These are phyloP conservation scores for Myodes glareolus DNA, from an alignment of 2,113 vertebrate species.

Conservation along the genomic window DNA sequence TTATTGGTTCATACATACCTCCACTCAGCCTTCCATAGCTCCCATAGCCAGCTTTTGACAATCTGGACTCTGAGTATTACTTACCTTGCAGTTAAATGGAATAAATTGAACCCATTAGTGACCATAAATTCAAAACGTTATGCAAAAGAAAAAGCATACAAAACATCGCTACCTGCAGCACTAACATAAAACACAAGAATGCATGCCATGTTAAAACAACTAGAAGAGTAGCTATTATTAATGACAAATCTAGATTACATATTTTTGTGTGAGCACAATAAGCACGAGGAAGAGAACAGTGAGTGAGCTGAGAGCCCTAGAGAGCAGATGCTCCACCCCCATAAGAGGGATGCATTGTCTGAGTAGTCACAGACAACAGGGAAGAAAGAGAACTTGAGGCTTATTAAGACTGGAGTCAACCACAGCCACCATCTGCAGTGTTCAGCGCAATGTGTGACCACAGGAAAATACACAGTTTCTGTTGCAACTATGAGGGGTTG, in stretches of 20 bases:
- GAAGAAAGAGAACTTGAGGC: not conserved
- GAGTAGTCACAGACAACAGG: too few relatives aligned
- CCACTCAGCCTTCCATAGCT: not conserved
- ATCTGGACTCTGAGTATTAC: not conserved
- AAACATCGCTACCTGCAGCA: not conserved
- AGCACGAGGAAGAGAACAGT: not conserved
- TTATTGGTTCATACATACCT: not conserved
- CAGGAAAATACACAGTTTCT: not conserved
- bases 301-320: not conserved
- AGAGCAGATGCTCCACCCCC: not conserved
- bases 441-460: too few relatives aligned
- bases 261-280: not conserved
- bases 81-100: not conserved
- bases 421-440: too few relatives aligned
- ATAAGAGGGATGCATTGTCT: not conserved
- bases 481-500: not conserved
- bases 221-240: constrained; percentile 6
- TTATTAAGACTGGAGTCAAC: not conserved
- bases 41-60: not conserved
- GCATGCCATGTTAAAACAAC: not conserved
- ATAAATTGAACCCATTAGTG: not conserved
- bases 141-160: not conserved
- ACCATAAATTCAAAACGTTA: not conserved
- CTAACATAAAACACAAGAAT: not conserved
- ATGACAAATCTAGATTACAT: not conserved